Conservation (phyloP, 2,797 vertebrate genomes). For the Prunella strophiata region DNA sequence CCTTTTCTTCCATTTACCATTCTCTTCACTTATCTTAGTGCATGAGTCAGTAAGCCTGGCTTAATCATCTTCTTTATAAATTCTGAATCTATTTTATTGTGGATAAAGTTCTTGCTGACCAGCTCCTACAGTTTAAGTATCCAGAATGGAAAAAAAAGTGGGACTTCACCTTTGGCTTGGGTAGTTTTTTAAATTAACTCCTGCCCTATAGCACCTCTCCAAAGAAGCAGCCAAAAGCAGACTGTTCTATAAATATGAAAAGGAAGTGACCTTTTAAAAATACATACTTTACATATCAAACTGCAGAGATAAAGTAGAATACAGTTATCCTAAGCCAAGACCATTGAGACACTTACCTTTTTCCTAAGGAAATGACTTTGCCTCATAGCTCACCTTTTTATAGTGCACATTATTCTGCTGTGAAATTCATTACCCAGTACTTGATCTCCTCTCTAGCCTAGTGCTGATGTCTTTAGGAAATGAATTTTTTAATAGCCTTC, state of each 20-base stretch:
- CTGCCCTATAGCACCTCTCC: neutral
- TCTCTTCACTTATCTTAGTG: neutral
- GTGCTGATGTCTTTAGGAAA: constrained; percentile 3
- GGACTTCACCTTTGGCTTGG: neutral
- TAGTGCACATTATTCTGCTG: neutral
- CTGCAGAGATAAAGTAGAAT: neutral
- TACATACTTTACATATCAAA: neutral
- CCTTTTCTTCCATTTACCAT: neutral
- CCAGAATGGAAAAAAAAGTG: neutral
- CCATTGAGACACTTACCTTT: neutral
- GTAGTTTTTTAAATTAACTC: neutral
- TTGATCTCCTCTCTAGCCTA: neutral
- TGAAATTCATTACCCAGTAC: neutral
- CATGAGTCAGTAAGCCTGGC: neutral
- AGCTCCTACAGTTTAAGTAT: neutral
- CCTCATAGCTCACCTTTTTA: constrained; percentile 14
- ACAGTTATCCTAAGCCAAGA: neutral
- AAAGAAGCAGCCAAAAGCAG: neutral
- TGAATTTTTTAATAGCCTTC: constrained; percentile 23
- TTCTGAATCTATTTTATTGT: neutral
- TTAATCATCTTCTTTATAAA: constrained; percentile 14
- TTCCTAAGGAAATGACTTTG: neutral
- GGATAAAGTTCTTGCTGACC: neutral
- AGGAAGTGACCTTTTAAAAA: neutral
- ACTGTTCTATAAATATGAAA: neutral